A percentile compares a stretch with the other conserved stretches of the same genome.
Evolutionary conservation across 2,797 vertebrate species (phyloP).

Genomic region (Mormyrus hasselquistii): DNA sequence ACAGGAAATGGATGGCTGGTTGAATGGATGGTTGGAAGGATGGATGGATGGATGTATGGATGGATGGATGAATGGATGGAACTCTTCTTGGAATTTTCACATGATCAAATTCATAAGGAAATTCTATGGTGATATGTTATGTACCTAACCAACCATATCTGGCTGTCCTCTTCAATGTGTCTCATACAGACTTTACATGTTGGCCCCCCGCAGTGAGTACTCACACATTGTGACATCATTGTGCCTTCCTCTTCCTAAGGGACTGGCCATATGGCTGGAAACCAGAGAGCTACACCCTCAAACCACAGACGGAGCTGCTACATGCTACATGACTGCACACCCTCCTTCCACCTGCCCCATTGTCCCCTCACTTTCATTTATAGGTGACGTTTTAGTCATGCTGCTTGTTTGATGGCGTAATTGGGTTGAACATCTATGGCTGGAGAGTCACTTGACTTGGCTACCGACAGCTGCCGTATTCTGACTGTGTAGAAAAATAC

Average conservation of each 20-base stretch:
- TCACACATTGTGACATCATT: neutral
- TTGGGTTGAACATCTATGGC: neutral
- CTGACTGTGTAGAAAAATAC: neutral
- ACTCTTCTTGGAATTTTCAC: neutral
- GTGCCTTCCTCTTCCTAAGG: neutral
- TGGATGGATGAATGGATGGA: neutral
- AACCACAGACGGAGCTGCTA: neutral
- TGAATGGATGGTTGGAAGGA: neutral
- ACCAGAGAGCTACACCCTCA: neutral
- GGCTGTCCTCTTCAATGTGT: neutral
- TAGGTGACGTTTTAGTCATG: neutral
- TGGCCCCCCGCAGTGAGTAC: neutral
- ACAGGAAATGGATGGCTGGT: neutral
- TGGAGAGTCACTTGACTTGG: neutral
- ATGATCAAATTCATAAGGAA: neutral
- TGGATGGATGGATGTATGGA: too few species aligned
- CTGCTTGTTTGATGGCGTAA: neutral
- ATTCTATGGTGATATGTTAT: neutral
- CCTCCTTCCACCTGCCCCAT: neutral
- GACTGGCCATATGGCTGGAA: neutral
- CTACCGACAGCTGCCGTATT: neutral
- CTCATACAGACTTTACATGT: neutral
- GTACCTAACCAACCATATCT: neutral
- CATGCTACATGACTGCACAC: too few species aligned
- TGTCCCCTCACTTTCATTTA: neutral